Evolutionary conservation across 2,797 vertebrate species (phyloP), one percentile per base, ranked within the genome.

Genomic region (Cuniculus paca): DNA sequence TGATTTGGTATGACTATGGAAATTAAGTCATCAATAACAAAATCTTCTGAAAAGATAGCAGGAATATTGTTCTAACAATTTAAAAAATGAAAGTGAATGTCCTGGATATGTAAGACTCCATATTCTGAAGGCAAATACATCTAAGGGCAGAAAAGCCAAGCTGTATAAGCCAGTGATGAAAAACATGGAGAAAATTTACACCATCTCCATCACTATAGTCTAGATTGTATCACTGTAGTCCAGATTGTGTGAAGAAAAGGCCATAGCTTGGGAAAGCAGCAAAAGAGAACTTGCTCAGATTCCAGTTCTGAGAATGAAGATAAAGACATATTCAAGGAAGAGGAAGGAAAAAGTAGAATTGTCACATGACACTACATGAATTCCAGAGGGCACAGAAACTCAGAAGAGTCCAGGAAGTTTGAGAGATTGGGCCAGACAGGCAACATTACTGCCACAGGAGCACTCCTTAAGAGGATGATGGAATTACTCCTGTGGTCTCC

Each of bases 31-130:
- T 8, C 16, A 12, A 31, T 31, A 88, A 92, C 45, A 39, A 88
- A 79, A 63, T 56, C 54, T 79, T 94, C 54, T 80, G 89, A 77
- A n/a, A 95, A 87, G 39, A 65, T 58, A 24, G 58, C 2, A 74
- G 58, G n/a, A 89, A 84, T 48, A 22, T 1, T 13, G 17, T 68
- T 14, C 22, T 48, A 74, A 81, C 77, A 39, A 48, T 75, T 36
- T 82, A 11, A 68, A 45, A n/a, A 93, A 42, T 68, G 45, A 85
- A 11, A 5, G 4, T 50, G 52, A 74, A 72, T 68, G 9, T 22
- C 50, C 11, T 74, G 3, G n/a, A 61, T 87, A 36, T 60, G 36
- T 2, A 91, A 12, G 8, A 24, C 17, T 50, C 14, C 13, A 31
- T 48, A 39, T 39, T 54, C 24, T 42, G 58, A 80, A 36, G 20